Base-by-base conservation (phyloP, 1,140 invertebrate genomes). In the Anastrepha ludens region DNA sequence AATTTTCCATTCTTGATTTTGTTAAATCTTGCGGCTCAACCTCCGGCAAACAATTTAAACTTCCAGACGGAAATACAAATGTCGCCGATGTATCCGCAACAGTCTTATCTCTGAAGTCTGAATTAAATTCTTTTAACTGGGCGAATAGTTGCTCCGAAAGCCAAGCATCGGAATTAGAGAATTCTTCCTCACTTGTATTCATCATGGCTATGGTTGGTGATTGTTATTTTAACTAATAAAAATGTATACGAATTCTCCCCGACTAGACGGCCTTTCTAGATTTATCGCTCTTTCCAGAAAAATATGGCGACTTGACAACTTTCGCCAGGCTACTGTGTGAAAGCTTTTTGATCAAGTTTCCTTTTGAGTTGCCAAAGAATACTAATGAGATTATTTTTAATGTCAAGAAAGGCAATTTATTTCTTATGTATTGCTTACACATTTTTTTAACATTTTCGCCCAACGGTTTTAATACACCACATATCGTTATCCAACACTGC, bases 41-140 rank as follows among this genome's bases (percentile, higher is more conserved):
- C 8, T 81, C 87, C 11, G 81, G 47, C 20, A 85, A 47, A n/a
- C 78, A 81, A 65, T n/a, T 85, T 8, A 59, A n/a, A 85, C 70
- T 64, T 17, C 59, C 59, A 3, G 59, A 44, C 17, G 74, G 74
- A 64, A 85, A 87, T n/a, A 62, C 20, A 29, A 81, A 62, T 44
- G 39, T 65, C 20, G 47, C n/a, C 59, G 74, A 44, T 11, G 41
- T 15, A 50, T 86, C 87, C 3, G 67, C 7, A 11, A 78, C 44
- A n/a, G 70, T 62, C 47, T 60, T 87, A 15, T 86, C 85, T 64
- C 70, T 88, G 44, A 78, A 88, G 8, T 88, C 87, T 3, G 88
- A 29, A 88, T 89, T 89, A 39, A 87, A 88, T 74, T 88, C 86
- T 81, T 87, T 89, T 15, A 89, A 67, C 47, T 89, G 88, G 11